A percentile compares a stretch with the other conserved stretches of the same genome.
Evolutionary conservation across 2,888 invertebrate genomes (phyloP).

Genomic region (Aphrophora alni): DNA sequence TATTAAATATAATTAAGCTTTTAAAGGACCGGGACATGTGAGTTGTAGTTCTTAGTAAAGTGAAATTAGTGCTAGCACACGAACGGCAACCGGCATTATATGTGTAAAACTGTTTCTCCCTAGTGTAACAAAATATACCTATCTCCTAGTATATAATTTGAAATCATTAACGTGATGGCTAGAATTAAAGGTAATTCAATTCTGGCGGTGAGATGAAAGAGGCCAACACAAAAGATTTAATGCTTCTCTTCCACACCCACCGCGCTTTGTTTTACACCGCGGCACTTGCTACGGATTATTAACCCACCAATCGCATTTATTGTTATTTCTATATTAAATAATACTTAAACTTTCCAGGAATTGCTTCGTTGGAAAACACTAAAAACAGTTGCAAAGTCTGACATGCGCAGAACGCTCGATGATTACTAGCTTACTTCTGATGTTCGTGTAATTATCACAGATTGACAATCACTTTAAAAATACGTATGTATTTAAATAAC

Average conservation of each 20-base stretch:
- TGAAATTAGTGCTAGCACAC: not conserved
- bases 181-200: slow-evolving; percentile 34
- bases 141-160: slow-evolving; percentile 34
- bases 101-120: not conserved
- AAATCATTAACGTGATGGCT: slow-evolving; percentile 31
- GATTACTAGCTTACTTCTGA: too few relatives aligned
- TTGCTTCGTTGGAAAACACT: not conserved
- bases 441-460: too few relatives aligned
- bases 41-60: too few relatives aligned
- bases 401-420: not conserved
- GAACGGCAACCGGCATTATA: not conserved
- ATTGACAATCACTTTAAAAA: too few relatives aligned
- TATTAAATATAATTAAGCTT: slow-evolving; percentile 32
- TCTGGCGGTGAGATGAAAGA: slow-evolving; percentile 31
- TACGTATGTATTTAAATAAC: too few relatives aligned
- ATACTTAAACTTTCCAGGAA: not conserved
- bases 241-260: not conserved
- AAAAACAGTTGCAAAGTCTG: not conserved
- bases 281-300: not conserved
- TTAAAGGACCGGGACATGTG: not conserved
- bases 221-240: slow-evolving; percentile 11
- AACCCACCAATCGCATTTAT: not conserved
- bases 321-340: slow-evolving; percentile 9
- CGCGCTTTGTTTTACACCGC: not conserved
- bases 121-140: slow-evolving; percentile 22